phyloP scores from a whole-genome alignment of 2,888 invertebrate genomes.

The Xylota sylvarum region DNA sequence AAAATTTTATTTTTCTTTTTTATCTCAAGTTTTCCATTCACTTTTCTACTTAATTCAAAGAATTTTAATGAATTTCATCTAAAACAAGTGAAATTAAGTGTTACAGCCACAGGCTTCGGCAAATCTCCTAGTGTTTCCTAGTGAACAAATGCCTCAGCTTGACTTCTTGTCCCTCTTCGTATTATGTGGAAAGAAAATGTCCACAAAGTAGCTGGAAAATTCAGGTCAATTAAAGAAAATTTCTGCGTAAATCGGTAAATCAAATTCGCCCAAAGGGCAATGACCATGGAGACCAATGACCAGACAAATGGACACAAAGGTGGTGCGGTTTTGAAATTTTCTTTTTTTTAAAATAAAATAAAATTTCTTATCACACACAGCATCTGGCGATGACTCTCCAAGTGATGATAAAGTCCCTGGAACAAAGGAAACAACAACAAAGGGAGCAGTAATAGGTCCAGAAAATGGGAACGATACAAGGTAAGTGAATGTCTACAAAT shows the following conservation, averaged over 20 bases:
- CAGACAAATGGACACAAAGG: conserved; percentile 43
- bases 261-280: not conserved
- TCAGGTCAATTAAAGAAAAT: conserved; percentile 1
- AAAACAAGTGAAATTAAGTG: conserved; percentile 1
- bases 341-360: too few relatives aligned
- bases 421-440: conserved; percentile 55
- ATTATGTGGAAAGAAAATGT: conserved; percentile 27
- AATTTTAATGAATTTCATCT: not conserved
- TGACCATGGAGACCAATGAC: conserved; percentile 31
- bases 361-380: conserved; percentile 32
- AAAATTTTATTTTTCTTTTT: conserved; percentile 8
- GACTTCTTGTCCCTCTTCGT: not conserved
- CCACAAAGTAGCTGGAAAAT: conserved; percentile 12
- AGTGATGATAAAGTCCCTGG: conserved; percentile 29
- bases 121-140: not conserved
- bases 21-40: not conserved
- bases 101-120: too few relatives aligned
- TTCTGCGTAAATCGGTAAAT: not conserved
- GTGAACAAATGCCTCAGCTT: not conserved
- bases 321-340: not conserved
- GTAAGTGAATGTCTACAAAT: conserved; percentile 30
- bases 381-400: conserved; percentile 22
- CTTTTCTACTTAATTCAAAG: not conserved
- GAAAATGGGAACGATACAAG: conserved; percentile 46
- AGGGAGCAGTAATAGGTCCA: not conserved